A percentile compares a stretch with the other conserved stretches of the same genome.
phyloP scores from a whole-genome alignment of 92 coral and sea anemone genomes.

The Zoanthus solanderi region DNA sequence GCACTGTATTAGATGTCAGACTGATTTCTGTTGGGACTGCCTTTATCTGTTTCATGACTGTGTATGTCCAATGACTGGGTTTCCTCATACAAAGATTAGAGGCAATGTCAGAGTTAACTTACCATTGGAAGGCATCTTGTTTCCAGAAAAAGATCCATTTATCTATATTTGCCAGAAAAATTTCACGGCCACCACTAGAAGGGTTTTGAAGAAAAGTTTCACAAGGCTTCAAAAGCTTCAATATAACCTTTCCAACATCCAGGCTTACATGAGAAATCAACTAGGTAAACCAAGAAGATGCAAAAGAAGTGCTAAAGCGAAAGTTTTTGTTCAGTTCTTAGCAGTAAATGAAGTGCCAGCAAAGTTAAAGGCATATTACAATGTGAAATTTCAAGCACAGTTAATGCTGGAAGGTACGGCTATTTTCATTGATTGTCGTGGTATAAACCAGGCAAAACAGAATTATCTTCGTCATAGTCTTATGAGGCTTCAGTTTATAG shows the following conservation, averaged over 20 bases:
- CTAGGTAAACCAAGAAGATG: neutral
- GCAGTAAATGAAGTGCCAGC: constrained; percentile 44
- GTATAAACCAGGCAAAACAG: neutral
- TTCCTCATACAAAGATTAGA: neutral
- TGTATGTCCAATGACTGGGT: neutral
- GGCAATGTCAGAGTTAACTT: constrained; percentile 1
- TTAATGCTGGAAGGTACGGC: constrained; percentile 66
- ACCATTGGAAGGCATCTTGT: neutral
- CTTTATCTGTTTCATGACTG: neutral
- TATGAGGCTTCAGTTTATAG: constrained; percentile 50
- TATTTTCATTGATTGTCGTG: constrained; percentile 26
- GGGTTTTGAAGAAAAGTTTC: constrained; percentile 2
- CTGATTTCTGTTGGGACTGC: constrained; percentile 55
- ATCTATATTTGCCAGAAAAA: constrained; percentile 1
- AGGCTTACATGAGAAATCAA: neutral
- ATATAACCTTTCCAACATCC: neutral
- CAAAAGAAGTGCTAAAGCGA: neutral
- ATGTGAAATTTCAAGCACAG: constrained; percentile 69
- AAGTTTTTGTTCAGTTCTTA: constrained; percentile 24
- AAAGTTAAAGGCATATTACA: constrained; percentile 47
- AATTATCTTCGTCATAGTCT: constrained; percentile 36
- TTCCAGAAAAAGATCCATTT: constrained; percentile 9
- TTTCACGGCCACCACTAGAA: neutral
- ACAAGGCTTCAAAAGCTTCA: constrained; percentile 32
- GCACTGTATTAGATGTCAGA: constrained; percentile 41